phyloP scores from a whole-genome alignment of 2,113 vertebrate species.

The Lophotis ruficrista region DNA sequence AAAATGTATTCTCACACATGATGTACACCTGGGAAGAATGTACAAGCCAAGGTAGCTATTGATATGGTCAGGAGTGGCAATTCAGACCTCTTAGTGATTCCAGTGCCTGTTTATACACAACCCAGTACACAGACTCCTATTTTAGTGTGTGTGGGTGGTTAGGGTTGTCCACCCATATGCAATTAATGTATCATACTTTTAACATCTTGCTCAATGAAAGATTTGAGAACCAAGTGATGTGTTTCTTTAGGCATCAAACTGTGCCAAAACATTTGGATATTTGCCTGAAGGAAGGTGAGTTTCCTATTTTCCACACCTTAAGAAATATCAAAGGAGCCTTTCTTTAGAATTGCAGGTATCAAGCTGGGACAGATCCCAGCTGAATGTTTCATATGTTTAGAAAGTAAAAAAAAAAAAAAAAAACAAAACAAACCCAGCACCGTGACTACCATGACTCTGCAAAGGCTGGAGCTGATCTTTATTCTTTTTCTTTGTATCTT shows the following conservation, averaged over 20 bases:
- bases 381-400: not conserved
- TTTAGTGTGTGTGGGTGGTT: not conserved
- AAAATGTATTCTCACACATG: not conserved
- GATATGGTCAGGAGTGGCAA: not conserved
- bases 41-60: not conserved
- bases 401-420: not conserved
- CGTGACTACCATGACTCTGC: not conserved
- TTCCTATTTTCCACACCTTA: not conserved
- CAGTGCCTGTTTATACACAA: not conserved
- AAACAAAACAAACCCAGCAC: not conserved
- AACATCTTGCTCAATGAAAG: slow-evolving; percentile 4
- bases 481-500: not conserved
- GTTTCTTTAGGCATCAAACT: not conserved
- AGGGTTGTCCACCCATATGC: not conserved
- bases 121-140: not conserved
- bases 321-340: not conserved
- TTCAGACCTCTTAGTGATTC: not conserved
- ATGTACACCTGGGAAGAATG: not conserved
- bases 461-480: not conserved
- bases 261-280: not conserved
- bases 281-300: not conserved
- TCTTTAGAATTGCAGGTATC: not conserved
- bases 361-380: not conserved
- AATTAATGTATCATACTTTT: not conserved
- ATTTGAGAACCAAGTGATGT: not conserved